Evolutionary conservation across 2,888 invertebrate species (phyloP).

Genomic region (Dynastes tityus): DNA sequence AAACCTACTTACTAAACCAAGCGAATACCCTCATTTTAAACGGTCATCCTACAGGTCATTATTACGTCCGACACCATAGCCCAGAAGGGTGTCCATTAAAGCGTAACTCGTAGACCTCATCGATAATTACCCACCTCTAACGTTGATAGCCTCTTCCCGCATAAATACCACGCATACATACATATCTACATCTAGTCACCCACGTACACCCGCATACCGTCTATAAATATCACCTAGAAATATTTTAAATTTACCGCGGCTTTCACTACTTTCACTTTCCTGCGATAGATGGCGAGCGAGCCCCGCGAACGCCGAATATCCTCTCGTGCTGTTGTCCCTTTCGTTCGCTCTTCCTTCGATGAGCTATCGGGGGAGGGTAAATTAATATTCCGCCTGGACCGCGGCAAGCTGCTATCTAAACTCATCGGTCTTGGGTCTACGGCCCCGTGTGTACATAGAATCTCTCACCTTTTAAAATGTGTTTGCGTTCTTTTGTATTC

Average conservation of each 20-base stretch:
- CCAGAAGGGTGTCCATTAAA: conserved; percentile 58
- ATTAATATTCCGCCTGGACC: conserved; percentile 36
- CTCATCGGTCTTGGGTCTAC: neutral
- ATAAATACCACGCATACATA: neutral
- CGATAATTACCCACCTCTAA: conserved; percentile 56
- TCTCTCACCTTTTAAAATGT: conserved; percentile 45
- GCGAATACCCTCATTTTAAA: too few species aligned
- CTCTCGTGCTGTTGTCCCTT: conserved; percentile 3
- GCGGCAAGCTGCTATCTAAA: neutral
- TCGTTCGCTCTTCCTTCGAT: neutral
- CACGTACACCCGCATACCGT: neutral
- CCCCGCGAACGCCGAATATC: conserved; percentile 23
- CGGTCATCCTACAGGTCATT: conserved; percentile 5
- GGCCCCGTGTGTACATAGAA: conserved; percentile 37
- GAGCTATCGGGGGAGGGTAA: conserved; percentile 6
- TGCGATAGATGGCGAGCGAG: conserved; percentile 57
- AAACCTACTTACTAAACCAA: too few species aligned
- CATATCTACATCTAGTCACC: neutral
- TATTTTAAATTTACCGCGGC: conserved; percentile 34
- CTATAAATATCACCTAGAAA: conserved; percentile 1
- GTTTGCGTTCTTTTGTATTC: conserved; percentile 32
- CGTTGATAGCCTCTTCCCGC: neutral
- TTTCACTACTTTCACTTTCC: conserved; percentile 49
- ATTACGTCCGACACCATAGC: conserved; percentile 27
- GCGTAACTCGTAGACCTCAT: conserved; percentile 57